Evolutionary conservation across 2,113 vertebrate species (phyloP), one percentile per base, ranked within the genome.

Genomic region (Austrofundulus limnaeus): DNA sequence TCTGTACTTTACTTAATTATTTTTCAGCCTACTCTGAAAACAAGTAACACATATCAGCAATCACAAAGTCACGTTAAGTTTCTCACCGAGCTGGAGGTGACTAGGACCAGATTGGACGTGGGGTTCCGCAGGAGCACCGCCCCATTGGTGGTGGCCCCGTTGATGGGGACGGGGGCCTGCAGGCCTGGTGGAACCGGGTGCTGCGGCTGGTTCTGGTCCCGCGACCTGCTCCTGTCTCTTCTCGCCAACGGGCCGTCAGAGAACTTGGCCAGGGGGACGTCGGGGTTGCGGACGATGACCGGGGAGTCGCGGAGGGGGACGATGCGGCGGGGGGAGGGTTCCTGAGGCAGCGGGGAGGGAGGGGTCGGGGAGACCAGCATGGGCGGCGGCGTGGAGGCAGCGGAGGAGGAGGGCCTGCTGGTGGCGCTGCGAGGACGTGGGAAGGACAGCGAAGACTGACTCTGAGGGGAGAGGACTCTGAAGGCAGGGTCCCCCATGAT

Each of bases 241-340:
- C 62, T 90, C 75, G 41, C 93, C 43, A 93, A 80, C 0, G 93
- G 94, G 19, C 93, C 89, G 2, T 95, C 94, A 0, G 92, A 92
- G 80, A 96, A 96, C 58, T 94, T 95, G 51, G 94, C 92, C 59
- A 95, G 90, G 5, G 95, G 95, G 58, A 97, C 94, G 0, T 97
- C 95, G 0, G 95, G 95, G 82, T 97, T 97, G 20, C 95, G 92
- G 21, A 97, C 95, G 1, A 97, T 97, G 67, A 97, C 94, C 0
- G 95, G 95, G 0, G 95, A 96, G 78, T 96, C 95, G 0, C 95
- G 91, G 56, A 94, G 90, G 5, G 94, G 94, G 2, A 94, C 93
- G 0, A 94, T 93, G 39, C 95, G 91, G 1, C 95, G 94, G 17
- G 94, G 92, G 20, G 94, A 93, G 0, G 94, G 93, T 50, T 95